Evolutionary conservation across 2,797 vertebrate genomes (phyloP).

Genomic region (Siniperca undulata): DNA sequence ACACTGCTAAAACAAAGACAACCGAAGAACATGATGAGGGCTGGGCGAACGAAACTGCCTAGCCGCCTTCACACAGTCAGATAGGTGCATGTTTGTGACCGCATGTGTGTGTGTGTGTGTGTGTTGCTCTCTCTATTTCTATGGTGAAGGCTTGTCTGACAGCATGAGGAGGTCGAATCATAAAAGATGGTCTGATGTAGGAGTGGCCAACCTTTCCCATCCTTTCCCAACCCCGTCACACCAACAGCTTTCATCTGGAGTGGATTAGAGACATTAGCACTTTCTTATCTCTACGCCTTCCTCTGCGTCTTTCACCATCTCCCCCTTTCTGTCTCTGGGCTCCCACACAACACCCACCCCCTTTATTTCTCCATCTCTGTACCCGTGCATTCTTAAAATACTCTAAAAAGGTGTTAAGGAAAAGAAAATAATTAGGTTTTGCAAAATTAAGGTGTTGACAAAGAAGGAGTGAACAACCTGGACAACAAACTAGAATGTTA

Average conservation of each 20-base stretch:
- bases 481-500: conserved; percentile 6
- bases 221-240: conserved; percentile 23
- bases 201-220: conserved; percentile 54
- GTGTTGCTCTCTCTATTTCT: conserved; percentile 40
- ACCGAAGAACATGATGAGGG: background rate
- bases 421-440: background rate
- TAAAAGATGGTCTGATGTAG: conserved; percentile 52
- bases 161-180: conserved; percentile 15
- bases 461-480: conserved; percentile 10
- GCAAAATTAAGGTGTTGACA: background rate
- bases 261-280: conserved; percentile 70
- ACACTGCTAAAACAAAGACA: conserved; percentile 23
- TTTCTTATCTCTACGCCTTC: conserved; percentile 72
- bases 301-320: conserved; percentile 60
- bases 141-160: conserved; percentile 31
- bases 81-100: conserved; percentile 4
- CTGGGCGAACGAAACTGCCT: background rate
- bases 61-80: background rate
- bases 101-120: conserved; percentile 1
- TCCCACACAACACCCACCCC: conserved; percentile 33
- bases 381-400: conserved; percentile 22
- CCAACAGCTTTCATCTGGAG: conserved; percentile 69
- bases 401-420: background rate
- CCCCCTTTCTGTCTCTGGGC: conserved; percentile 26
- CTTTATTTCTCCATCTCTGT: conserved; percentile 25